Evolutionary conservation across 2,113 vertebrate species (phyloP), one percentile per base, ranked within the genome.

Genomic region (Vicugna pacos): DNA sequence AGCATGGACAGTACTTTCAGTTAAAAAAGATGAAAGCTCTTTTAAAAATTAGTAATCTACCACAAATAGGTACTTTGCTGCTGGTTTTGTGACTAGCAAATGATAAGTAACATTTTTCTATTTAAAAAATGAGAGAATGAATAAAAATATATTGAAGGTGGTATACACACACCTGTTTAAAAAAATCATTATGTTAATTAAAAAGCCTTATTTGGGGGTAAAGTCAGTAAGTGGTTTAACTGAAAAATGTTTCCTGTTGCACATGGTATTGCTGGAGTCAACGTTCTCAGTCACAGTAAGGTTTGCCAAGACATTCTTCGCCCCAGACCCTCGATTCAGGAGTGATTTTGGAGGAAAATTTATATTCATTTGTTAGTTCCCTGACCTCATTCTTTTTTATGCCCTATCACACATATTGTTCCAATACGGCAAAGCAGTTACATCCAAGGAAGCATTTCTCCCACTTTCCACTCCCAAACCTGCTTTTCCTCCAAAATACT

Each of bases 331-430:
- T 89, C 38, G 70, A 89, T 82, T 94, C 65, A 65, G 13, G 28
- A 89, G 48, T 86, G 70, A 92, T 94, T 93, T 83, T 90, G 42
- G 83, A 93, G 65, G 69, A 94, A 96, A 93, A 85, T 32, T 46
- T 60, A 77, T 20, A 65, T 90, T 35, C 32, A 46, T 95, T 87
- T 88, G 35, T 94, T 81, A 77, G 42, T 83, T 93, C 11, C 93
- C 60, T 81, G 83, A 38, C 50, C 46, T 81, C 80, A 85, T 94
- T 96, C 35, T 93, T 90, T 92, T 82, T 87, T 83, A 70, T 70
- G 89, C 76, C 42, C 52, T 69, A 84, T 91, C 92, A 94, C 75
- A 65, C 52, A 90, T 5, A 52, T 92, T 88, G 42, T 95, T 94
- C 80, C 50, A 88, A 35, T 22, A 93, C 4, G 90, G 70, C 24